Percentiles rank a stretch among this genome's conserved stretches.
phyloP scores from a whole-genome alignment of 2,888 invertebrate species.

The Parasteatoda lunata region DNA sequence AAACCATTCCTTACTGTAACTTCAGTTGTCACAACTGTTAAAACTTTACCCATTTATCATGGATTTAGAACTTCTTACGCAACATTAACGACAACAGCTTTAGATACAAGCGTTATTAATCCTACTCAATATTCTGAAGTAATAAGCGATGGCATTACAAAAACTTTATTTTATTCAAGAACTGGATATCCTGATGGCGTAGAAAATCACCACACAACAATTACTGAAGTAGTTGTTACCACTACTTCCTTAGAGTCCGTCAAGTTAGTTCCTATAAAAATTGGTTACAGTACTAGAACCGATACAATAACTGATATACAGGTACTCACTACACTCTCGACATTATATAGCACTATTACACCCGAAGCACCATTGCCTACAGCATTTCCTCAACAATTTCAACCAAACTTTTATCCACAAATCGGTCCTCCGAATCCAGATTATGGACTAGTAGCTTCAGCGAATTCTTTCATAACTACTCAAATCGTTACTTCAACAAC shows the following conservation, averaged over 20 bases:
- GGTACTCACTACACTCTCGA: conserved; percentile 70
- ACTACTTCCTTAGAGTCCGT: conserved; percentile 70
- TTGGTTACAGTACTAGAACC: conserved; percentile 71
- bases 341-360: conserved; percentile 64
- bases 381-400: conserved; percentile 67
- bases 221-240: conserved; percentile 70
- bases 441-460: conserved; percentile 59
- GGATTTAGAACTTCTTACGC: conserved; percentile 71
- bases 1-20: conserved; percentile 70
- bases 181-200: conserved; percentile 68
- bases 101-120: conserved; percentile 70
- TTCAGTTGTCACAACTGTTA: conserved; percentile 70
- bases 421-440: conserved; percentile 49
- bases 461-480: conserved; percentile 69
- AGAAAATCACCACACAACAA: conserved; percentile 68
- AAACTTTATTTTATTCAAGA: conserved; percentile 69
- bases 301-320: conserved; percentile 70
- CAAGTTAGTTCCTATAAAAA: conserved; percentile 70
- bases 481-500: conserved; percentile 69
- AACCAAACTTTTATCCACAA: conserved; percentile 64
- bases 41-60: conserved; percentile 71
- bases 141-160: conserved; percentile 66
- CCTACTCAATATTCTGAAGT: conserved; percentile 70
- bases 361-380: conserved; percentile 66
- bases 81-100: conserved; percentile 70